phyloP scores from a whole-genome alignment of 2,797 vertebrate species.

The Falco concolor region DNA sequence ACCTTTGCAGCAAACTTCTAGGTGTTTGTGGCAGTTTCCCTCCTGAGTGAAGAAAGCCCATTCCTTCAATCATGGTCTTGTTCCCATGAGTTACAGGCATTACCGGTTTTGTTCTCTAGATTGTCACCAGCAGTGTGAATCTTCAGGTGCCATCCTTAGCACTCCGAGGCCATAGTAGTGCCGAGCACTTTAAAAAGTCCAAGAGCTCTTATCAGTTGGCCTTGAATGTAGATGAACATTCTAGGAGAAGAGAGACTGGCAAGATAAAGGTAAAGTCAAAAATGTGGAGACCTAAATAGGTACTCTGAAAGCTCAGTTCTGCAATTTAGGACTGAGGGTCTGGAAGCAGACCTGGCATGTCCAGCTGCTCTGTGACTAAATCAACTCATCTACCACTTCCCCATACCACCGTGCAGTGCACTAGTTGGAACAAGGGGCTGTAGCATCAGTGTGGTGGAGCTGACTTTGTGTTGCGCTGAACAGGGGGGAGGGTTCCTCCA shows the following conservation, averaged over 20 bases:
- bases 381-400: neutral
- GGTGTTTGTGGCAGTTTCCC: neutral
- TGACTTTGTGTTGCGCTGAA: neutral
- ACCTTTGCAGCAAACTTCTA: neutral
- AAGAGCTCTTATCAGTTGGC: neutral
- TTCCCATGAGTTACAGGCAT: accelerated
- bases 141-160: neutral
- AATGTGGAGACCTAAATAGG: neutral
- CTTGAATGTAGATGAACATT: neutral
- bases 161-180: neutral
- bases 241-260: neutral
- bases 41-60: neutral
- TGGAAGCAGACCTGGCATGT: neutral
- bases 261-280: neutral
- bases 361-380: neutral
- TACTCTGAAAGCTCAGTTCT: neutral
- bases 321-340: neutral
- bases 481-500: neutral
- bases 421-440: neutral
- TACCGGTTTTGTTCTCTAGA: neutral
- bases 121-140: neutral
- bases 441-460: neutral
- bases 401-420: neutral
- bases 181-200: neutral
- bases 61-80: neutral